phyloP scores from a whole-genome alignment of 2,888 invertebrate genomes.

The Sialis lutaria region DNA sequence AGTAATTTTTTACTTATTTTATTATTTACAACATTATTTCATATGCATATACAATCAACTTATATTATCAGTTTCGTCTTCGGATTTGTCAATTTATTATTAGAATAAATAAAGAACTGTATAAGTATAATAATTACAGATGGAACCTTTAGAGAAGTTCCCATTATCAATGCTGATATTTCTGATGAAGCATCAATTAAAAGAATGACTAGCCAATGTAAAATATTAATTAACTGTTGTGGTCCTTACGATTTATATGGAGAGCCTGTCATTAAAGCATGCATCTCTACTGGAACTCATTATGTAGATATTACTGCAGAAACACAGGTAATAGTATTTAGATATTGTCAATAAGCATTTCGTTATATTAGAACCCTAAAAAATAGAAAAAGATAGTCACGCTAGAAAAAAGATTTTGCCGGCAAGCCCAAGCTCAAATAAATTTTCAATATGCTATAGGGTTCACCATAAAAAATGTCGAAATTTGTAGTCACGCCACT shows the following conservation, averaged over 20 bases:
- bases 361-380: no score
- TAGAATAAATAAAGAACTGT: not conserved
- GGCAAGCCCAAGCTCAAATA: no score
- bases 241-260: conserved; percentile 84
- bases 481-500: no score
- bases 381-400: no score
- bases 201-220: conserved; percentile 64
- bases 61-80: no score
- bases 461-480: no score
- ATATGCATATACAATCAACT: no score
- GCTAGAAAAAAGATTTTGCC: no score
- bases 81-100: no score
- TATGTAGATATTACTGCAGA: conserved; percentile 92
- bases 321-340: conserved; percentile 39
- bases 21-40: no score
- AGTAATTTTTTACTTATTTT: no score
- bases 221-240: conserved; percentile 77
- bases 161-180: conserved; percentile 63
- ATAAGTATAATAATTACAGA: conserved; percentile 25
- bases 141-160: conserved; percentile 37
- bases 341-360: conserved; percentile 1
- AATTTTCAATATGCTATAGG: no score
- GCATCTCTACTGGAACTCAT: conserved; percentile 54
- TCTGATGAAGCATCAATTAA: conserved; percentile 51
- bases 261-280: conserved; percentile 78